phyloP scores from a whole-genome alignment of 23 tunicate species.

The Halocynthia roretzi region DNA sequence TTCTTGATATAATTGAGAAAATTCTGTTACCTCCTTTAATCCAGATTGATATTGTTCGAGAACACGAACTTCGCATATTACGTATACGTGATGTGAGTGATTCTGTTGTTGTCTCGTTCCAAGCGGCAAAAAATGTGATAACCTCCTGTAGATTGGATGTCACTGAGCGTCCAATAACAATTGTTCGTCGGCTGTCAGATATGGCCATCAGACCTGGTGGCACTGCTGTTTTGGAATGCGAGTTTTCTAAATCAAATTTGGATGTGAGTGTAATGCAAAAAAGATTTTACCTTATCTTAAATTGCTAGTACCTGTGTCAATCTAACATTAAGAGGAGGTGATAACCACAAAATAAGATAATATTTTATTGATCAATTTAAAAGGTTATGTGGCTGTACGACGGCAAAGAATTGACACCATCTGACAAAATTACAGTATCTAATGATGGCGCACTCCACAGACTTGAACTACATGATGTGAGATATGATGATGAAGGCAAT shows the following conservation, averaged over 20 bases:
- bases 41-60: slow-evolving; percentile 21
- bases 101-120: slow-evolving; percentile 27
- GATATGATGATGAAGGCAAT: slow-evolving; percentile 56
- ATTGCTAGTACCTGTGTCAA: no score
- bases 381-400: slow-evolving; percentile 43
- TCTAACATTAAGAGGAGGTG: no score
- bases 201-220: slow-evolving; percentile 29
- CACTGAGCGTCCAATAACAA: slow-evolving; percentile 44
- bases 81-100: slow-evolving; percentile 15
- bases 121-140: slow-evolving; percentile 27
- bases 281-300: neutral
- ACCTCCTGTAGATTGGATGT: slow-evolving; percentile 34
- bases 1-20: neutral
- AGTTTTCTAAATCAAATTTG: slow-evolving; percentile 32
- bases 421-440: slow-evolving; percentile 14
- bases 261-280: slow-evolving; percentile 8
- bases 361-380: no score
- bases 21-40: neutral
- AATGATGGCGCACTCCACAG: slow-evolving; percentile 37
- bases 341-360: no score
- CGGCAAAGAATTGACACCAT: slow-evolving; percentile 17
- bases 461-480: slow-evolving; percentile 21
- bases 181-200: slow-evolving; percentile 45
- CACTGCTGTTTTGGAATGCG: slow-evolving; percentile 33
- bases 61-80: slow-evolving; percentile 12